phyloP scores from a whole-genome alignment of 2,797 vertebrate genomes.

The Gymnopithys bicolor region DNA sequence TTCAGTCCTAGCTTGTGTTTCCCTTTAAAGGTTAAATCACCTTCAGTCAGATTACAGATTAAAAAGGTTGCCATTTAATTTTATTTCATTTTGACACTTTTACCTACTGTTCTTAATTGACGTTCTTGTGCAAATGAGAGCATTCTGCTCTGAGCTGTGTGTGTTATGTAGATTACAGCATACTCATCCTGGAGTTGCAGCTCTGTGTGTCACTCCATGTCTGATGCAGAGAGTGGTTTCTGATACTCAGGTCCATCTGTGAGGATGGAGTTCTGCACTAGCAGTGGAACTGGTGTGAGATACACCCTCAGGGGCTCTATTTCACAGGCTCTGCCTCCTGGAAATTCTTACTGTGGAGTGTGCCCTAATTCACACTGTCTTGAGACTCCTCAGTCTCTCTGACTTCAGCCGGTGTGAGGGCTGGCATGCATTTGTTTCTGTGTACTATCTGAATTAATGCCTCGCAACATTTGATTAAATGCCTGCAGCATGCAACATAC shows the following conservation, averaged over 20 bases:
- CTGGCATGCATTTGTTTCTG: background rate
- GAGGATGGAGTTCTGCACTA: background rate
- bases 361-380: background rate
- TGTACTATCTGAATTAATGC: background rate
- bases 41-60: background rate
- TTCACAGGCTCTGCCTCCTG: background rate
- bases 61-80: background rate
- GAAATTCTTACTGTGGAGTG: background rate
- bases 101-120: background rate
- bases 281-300: background rate
- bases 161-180: background rate
- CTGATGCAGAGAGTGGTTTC: background rate
- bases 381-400: background rate
- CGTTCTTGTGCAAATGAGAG: background rate
- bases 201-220: background rate
- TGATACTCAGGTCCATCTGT: background rate
- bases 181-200: background rate
- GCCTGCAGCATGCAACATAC: background rate
- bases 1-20: background rate
- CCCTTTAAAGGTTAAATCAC: background rate
- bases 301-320: background rate
- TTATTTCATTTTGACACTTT: background rate
- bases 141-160: background rate
- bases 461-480: background rate
- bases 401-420: background rate